These are phyloP conservation scores for Sphaerodactylus townsendi DNA, from an alignment of 2,113 vertebrate genomes.

Conservation along the genomic window DNA sequence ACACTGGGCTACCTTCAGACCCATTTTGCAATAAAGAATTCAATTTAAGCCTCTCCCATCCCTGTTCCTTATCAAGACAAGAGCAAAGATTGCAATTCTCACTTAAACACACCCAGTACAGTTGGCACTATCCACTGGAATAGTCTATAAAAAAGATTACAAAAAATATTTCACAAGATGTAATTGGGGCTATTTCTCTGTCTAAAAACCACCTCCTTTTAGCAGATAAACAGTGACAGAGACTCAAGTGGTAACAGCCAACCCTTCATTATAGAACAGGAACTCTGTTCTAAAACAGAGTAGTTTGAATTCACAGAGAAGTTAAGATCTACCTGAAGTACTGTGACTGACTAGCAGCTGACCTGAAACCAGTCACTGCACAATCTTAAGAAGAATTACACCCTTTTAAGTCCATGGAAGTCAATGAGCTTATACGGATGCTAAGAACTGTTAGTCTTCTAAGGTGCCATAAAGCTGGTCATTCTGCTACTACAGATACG, in stretches of 20 bases:
- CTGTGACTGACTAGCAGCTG: neutral
- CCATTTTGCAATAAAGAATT: neutral
- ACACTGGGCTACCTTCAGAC: neutral
- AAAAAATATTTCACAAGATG: neutral
- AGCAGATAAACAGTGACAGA: neutral
- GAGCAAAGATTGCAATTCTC: neutral
- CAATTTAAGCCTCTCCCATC: neutral
- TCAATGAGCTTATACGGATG: no score
- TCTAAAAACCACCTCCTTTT: neutral
- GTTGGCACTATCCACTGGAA: neutral
- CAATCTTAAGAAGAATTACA: no score
- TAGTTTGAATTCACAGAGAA: neutral
- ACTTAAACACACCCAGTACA: neutral
- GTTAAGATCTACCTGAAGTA: neutral
- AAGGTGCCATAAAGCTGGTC: neutral
- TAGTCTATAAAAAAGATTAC: neutral
- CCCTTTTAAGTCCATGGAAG: no score
- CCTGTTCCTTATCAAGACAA: neutral
- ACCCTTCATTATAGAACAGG: neutral
- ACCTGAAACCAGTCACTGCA: neutral
- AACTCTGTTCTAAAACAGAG: neutral
- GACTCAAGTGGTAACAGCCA: neutral
- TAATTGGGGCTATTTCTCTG: neutral
- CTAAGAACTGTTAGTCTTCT: neutral
- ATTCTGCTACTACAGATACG: neutral